Conservation (phyloP, 2,888 invertebrate genomes). For the Linnaemya tessellans region DNA sequence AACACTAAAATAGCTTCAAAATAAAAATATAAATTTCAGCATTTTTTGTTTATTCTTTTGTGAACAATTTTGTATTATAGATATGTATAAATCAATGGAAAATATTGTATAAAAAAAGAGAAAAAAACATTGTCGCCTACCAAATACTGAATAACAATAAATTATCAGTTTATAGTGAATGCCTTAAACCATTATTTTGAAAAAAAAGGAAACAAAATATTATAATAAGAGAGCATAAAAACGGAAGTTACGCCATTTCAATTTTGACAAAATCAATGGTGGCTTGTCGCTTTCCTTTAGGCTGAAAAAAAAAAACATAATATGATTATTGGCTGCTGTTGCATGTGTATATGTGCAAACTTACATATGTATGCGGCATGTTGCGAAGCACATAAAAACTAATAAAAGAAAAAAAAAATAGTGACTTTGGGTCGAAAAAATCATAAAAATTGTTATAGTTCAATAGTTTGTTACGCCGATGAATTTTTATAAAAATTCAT, state of each 20-base stretch:
- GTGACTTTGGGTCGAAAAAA: constrained; percentile 62
- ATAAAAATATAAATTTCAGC: constrained; percentile 48
- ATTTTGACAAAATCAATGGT: constrained; percentile 70
- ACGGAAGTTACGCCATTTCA: constrained; percentile 68
- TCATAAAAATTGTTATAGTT: constrained; percentile 70
- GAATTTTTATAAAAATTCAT: constrained; percentile 44
- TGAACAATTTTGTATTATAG: constrained; percentile 39
- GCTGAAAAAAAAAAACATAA: constrained; percentile 45
- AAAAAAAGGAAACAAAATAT: constrained; percentile 33
- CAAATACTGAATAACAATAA: constrained; percentile 70
- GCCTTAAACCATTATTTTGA: constrained; percentile 61
- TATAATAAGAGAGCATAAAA: constrained; percentile 35
- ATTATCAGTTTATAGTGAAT: constrained; percentile 68
- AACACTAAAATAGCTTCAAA: constrained; percentile 2
- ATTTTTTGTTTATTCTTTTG: not conserved
- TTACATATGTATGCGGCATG: constrained; percentile 6
- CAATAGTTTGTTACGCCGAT: constrained; percentile 69
- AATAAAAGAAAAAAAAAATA: constrained; percentile 47
- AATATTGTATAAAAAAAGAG: not conserved
- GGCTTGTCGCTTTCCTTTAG: constrained; percentile 70
- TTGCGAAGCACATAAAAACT: constrained; percentile 8
- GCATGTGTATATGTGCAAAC: too few species aligned
- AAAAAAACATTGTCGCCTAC: constrained; percentile 54
- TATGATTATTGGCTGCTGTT: constrained; percentile 34
- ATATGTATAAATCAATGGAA: constrained; percentile 2